Conservation (phyloP, 2,113 vertebrate genomes). For the Zingel zingel region DNA sequence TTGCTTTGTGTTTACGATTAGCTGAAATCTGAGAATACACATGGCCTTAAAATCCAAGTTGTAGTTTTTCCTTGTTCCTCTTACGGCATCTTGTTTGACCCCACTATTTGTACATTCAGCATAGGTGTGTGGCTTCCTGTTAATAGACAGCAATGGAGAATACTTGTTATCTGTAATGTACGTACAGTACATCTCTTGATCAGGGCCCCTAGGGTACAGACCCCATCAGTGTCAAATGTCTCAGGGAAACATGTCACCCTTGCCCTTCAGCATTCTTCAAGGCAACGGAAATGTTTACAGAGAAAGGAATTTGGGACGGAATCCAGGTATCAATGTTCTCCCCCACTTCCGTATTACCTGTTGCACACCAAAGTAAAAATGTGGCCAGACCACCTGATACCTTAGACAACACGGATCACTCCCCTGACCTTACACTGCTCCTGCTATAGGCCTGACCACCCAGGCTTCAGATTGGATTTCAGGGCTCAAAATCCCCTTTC, state of each 20-base stretch:
- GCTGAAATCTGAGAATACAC: conserved; percentile 19
- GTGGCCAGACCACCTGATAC: conserved; percentile 27
- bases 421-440: conserved; percentile 29
- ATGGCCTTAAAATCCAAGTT: not conserved
- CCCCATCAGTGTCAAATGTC: conserved; percentile 22
- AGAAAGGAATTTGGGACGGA: conserved; percentile 29
- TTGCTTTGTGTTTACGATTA: conserved; percentile 19
- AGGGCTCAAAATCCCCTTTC: conserved; percentile 28
- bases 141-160: not conserved
- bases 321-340: conserved; percentile 21
- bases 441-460: conserved; percentile 11
- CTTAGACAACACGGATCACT: conserved; percentile 25
- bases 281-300: conserved; percentile 25
- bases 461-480: conserved; percentile 45
- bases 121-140: not conserved
- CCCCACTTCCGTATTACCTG: conserved; percentile 16
- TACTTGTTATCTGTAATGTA: not conserved
- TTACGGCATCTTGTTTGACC: not conserved
- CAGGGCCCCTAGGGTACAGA: not conserved
- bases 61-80: not conserved
- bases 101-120: not conserved
- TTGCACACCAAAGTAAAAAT: conserved; percentile 55
- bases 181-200: not conserved
- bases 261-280: conserved; percentile 4
- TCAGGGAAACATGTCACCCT: conserved; percentile 21